Evolutionary conservation across 2,888 invertebrate species (phyloP), one percentile per base, ranked within the genome.

Genomic region (Trissolcus japonicus): DNA sequence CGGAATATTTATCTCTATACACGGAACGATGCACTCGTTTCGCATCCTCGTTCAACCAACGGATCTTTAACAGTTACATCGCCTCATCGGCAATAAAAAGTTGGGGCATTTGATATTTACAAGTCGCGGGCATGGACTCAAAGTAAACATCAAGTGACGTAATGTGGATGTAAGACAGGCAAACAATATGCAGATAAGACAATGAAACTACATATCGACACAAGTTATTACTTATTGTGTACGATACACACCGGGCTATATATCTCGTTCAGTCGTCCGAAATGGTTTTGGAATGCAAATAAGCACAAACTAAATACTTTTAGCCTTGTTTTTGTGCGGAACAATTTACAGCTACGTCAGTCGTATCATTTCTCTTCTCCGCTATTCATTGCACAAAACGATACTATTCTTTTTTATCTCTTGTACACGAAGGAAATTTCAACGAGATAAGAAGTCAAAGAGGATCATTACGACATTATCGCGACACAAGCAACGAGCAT

Each of bases 401-500:
- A 25, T 25, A 25, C 25, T 25, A 4, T 35, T 35, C 1, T 48
- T 56, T 48, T 54, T 43, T 57, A 41, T 41, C 35, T 57, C 14
- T 2, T 4, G 29, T 6, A 48, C 11, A 56, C 41, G 51, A 40
- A 66, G 41, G 50, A 66, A 57, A 57, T 59, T 59, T 60, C 6
- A 46, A 29, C 14, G 19, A 48, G 67, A 67, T 66, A 66, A 57
- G 21, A 53, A 67, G 59, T 59, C 43, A 46, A 67, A 53, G 19
- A 53, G 41, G 67, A 67, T 46, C 43, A 59, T 67, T 43, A 60
- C 59, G 25, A 19, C 43, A 51, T 67, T 67, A 67, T 67, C 66
- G 40, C 35, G 40, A 43, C 66, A 35, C 43, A 51, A 56, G 66
- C 56, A 41, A 67, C 43, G 21, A 57, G 43, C 35, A 59, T 51